A percentile compares a stretch with the other conserved stretches of the same genome.
Conservation (phyloP, 2,888 invertebrate species). For the Drosophila kuntzei region DNA sequence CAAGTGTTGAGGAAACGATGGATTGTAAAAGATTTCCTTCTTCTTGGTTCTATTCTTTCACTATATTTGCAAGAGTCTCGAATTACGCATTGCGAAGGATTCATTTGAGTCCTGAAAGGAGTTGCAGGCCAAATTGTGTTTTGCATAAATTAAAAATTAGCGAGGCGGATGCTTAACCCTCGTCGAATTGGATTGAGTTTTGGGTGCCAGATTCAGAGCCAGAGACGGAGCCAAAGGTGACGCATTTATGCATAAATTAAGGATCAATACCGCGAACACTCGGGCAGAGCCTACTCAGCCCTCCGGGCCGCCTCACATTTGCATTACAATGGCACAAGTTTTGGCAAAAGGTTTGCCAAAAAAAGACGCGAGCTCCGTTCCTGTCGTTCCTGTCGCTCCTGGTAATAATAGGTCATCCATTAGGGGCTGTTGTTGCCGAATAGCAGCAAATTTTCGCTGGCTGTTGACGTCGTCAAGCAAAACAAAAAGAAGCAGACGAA, state of each 20-base stretch:
- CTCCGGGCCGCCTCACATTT: constrained; percentile 59
- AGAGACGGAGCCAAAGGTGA: constrained; percentile 76
- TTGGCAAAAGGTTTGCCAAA: constrained; percentile 66
- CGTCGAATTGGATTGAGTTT: constrained; percentile 16
- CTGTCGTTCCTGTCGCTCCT: constrained; percentile 23
- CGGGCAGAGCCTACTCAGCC: constrained; percentile 37
- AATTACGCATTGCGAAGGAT: constrained; percentile 69
- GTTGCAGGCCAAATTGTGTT: constrained; percentile 60
- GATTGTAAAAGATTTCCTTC: constrained; percentile 52
- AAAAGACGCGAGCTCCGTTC: constrained; percentile 62
- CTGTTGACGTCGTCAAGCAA: constrained; percentile 73
- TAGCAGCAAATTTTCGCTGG: constrained; percentile 48
- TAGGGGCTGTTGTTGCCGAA: constrained; percentile 58
- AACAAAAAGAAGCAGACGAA: constrained; percentile 56
- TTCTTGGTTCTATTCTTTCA: not conserved
- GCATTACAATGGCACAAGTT: constrained; percentile 65
- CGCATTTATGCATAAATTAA: constrained; percentile 85
- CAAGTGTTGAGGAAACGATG: constrained; percentile 54
- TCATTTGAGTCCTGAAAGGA: constrained; percentile 16
- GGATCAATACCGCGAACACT: constrained; percentile 82
- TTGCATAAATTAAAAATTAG: constrained; percentile 81
- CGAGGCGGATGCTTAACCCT: constrained; percentile 53
- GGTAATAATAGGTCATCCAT: constrained; percentile 77
- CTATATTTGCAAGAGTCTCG: constrained; percentile 57
- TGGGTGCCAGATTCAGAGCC: constrained; percentile 5